Evolutionary conservation across 2,888 invertebrate genomes (phyloP).

Genomic region (Lasioglossum zephyrum): DNA sequence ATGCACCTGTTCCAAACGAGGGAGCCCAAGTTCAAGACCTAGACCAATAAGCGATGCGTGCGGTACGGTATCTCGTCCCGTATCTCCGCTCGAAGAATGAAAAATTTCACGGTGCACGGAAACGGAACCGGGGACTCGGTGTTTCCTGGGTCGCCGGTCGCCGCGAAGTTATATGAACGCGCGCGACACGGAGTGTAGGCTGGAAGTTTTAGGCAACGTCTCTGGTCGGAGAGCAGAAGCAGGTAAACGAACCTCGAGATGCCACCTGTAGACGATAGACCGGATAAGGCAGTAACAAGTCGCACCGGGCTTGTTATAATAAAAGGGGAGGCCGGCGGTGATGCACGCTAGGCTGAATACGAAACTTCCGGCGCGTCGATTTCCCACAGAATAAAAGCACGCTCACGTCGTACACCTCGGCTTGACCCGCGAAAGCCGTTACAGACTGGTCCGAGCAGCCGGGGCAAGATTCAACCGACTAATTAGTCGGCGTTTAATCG

Average conservation of each 20-base stretch:
- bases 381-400: constrained; percentile 55
- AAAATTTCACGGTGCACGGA: constrained; percentile 20
- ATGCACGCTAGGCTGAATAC: constrained; percentile 72
- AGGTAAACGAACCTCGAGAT: constrained; percentile 41
- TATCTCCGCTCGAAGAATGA: neutral
- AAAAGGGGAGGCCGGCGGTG: constrained; percentile 56
- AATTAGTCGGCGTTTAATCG: neutral
- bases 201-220: constrained; percentile 27
- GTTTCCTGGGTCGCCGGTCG: constrained; percentile 25
- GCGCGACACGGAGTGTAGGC: neutral
- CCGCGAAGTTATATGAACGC: neutral
- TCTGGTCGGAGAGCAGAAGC: neutral
- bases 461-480: neutral
- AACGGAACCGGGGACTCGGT: constrained; percentile 20
- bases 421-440: constrained; percentile 13
- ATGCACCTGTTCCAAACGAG: neutral
- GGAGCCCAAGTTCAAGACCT: neutral
- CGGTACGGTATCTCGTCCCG: neutral
- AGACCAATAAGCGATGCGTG: neutral
- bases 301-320: constrained; percentile 65
- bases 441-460: neutral
- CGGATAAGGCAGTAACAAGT: constrained; percentile 62
- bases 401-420: neutral
- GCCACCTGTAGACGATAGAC: constrained; percentile 50
- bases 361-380: constrained; percentile 60